phyloP scores from a whole-genome alignment of 2,888 invertebrate genomes.

The Xestia sexstrigata region DNA sequence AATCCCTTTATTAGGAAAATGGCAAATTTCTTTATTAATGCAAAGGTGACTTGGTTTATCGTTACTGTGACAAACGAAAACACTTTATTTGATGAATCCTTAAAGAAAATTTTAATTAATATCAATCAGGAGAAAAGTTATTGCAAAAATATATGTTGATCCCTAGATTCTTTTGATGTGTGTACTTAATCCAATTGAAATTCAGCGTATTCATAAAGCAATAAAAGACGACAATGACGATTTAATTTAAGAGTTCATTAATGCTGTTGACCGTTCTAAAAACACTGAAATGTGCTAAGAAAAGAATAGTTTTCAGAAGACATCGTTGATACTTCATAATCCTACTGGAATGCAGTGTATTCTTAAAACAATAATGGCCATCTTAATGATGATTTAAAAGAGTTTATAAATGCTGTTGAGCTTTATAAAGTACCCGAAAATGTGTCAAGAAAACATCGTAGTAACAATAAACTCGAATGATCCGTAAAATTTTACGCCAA shows the following conservation, averaged over 20 bases:
- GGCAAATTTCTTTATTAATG: no score
- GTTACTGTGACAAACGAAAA: no score
- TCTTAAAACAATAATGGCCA: background rate
- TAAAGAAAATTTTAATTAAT: no score
- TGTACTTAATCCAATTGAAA: slow-evolving; percentile 7
- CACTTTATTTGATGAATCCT: no score
- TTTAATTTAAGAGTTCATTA: slow-evolving; percentile 1
- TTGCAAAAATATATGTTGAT: no score
- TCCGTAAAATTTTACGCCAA: slow-evolving; percentile 34
- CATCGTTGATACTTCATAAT: background rate
- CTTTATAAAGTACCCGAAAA: background rate
- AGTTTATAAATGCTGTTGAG: background rate
- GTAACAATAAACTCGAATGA: slow-evolving; percentile 27
- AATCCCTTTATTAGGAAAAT: no score
- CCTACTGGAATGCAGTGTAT: background rate
- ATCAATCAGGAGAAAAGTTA: no score
- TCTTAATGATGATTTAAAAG: slow-evolving; percentile 1
- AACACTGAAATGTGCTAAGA: background rate
- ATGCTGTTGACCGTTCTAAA: background rate
- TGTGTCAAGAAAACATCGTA: slow-evolving; percentile 15
- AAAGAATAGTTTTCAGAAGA: slow-evolving; percentile 6
- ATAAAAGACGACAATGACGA: slow-evolving; percentile 8
- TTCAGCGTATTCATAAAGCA: background rate
- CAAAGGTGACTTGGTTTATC: no score
- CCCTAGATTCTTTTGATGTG: no score